Percentiles rank a stretch among this genome's conserved stretches.
These are phyloP conservation scores for Dendrocincla tyrannina DNA, from an alignment of 2,797 vertebrate genomes.

Conservation along the genomic window DNA sequence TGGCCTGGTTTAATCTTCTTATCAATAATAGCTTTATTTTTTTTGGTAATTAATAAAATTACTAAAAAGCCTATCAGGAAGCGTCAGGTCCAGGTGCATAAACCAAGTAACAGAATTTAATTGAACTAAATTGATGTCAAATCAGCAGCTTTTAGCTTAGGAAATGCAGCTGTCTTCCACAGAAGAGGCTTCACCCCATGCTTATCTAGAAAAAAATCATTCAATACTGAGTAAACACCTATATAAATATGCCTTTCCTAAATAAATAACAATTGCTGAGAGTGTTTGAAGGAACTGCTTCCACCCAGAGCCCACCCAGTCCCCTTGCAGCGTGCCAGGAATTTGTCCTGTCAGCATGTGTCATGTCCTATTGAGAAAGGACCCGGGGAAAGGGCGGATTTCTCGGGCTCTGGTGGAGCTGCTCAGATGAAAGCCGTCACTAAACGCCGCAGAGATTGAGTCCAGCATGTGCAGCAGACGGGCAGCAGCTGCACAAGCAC, in stretches of 20 bases:
- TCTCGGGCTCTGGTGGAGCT: background rate
- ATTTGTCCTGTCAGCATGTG: background rate
- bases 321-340: background rate
- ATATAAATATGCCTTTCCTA: background rate
- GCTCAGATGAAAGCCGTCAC: background rate
- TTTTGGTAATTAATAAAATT: slow-evolving; percentile 40
- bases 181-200: background rate
- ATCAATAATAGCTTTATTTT: background rate
- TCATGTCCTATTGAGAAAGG: rapidly evolving
- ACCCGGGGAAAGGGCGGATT: background rate
- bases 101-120: background rate
- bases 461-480: background rate
- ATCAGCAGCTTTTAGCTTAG: background rate
- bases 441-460: rapidly evolving
- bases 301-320: background rate
- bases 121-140: background rate
- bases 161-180: background rate
- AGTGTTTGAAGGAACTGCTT: rapidly evolving
- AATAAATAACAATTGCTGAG: background rate
- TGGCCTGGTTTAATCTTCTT: slow-evolving; percentile 38
- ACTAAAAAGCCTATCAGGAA: background rate
- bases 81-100: background rate
- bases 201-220: background rate
- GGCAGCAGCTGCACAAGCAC: background rate
- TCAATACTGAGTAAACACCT: background rate